These are phyloP conservation scores for Melanotaenia maccullochi DNA, from an alignment of 2,797 vertebrate species.

Conservation along the genomic window DNA sequence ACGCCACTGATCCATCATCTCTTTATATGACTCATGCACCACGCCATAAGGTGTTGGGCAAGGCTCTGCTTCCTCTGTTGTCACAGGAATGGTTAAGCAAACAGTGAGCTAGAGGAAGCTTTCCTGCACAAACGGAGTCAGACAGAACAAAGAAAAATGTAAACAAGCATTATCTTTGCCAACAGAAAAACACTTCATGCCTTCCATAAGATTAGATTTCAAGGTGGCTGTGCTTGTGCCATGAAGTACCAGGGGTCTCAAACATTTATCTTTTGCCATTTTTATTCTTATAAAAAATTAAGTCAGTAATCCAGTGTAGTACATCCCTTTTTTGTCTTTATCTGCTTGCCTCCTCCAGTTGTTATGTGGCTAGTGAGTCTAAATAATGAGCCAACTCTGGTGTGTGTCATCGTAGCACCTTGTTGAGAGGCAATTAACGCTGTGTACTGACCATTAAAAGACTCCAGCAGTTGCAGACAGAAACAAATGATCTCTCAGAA, in stretches of 20 bases:
- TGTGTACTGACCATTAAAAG: conserved; percentile 57
- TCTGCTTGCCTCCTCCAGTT: background rate
- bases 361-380: conserved; percentile 33
- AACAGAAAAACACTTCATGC: conserved; percentile 49
- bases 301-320: background rate
- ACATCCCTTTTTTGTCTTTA: background rate
- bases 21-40: conserved; percentile 61
- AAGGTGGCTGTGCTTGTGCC: conserved; percentile 17
- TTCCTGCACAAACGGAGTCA: conserved; percentile 72
- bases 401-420: conserved; percentile 55
- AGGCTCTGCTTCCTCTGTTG: conserved; percentile 65
- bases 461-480: conserved; percentile 43
- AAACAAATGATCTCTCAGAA: conserved; percentile 56
- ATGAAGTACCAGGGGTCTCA: conserved; percentile 17
- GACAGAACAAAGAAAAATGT: conserved; percentile 70
- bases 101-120: conserved; percentile 54
- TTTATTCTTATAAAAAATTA: no score
- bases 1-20: conserved; percentile 38
- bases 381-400: conserved; percentile 44
- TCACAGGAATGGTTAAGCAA: conserved; percentile 73
- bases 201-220: conserved; percentile 28
- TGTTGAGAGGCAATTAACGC: conserved; percentile 73
- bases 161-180: conserved; percentile 66
- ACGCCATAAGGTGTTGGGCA: conserved; percentile 51
- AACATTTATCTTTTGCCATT: no score